Percentiles rank a stretch among this genome's conserved stretches.
Evolutionary conservation across 2,113 vertebrate species (phyloP).

Genomic region (Ovibos moschatus): DNA sequence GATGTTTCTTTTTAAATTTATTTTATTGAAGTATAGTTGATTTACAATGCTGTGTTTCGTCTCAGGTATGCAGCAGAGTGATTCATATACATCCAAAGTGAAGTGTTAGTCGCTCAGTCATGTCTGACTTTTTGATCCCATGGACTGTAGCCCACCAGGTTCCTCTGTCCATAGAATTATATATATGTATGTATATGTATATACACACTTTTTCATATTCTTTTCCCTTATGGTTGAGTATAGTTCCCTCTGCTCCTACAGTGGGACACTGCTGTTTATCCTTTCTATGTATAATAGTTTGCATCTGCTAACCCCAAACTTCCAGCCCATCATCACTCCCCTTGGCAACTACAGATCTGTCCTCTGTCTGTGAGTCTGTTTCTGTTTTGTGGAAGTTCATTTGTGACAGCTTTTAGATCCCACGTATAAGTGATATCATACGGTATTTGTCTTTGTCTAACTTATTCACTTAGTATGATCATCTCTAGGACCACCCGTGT

Average conservation of each 20-base stretch:
- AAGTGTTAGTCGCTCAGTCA: not conserved
- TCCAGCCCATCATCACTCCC: not conserved
- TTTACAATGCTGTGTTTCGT: not conserved
- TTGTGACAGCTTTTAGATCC: not conserved
- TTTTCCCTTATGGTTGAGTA: not conserved
- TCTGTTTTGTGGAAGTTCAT: not conserved
- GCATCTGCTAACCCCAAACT: not conserved
- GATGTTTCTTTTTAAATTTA: not conserved
- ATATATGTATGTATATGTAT: not conserved
- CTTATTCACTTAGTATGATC: not conserved
- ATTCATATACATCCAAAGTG: not conserved
- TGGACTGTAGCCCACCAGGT: not conserved
- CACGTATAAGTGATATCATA: not conserved
- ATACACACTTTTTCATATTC: not conserved
- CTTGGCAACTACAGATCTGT: not conserved
- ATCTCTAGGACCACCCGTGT: not conserved
- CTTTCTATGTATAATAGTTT: not conserved
- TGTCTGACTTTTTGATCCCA: not conserved
- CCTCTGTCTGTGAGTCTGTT: not conserved
- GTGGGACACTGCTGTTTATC: not conserved
- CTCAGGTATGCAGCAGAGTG: not conserved
- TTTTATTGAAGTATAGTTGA: not conserved
- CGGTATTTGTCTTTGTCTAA: not conserved
- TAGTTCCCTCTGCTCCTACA: not conserved
- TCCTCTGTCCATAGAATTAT: not conserved